phyloP scores from a whole-genome alignment of 2,113 vertebrate genomes.

The Puffinus mauretanicus region DNA sequence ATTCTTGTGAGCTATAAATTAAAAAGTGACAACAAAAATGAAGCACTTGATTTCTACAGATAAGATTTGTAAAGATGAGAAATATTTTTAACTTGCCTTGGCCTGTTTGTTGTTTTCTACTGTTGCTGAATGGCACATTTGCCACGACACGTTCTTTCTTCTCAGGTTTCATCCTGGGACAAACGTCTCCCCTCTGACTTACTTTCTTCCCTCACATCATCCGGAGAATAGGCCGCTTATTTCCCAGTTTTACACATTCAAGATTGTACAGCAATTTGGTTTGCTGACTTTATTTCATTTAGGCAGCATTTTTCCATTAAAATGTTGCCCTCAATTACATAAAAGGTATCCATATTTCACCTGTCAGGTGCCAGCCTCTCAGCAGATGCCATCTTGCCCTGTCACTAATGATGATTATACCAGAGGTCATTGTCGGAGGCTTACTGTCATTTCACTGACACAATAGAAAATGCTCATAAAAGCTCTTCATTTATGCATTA shows the following conservation, averaged over 20 bases:
- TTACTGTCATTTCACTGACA: background rate
- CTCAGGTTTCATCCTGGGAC: background rate
- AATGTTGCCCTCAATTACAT: background rate
- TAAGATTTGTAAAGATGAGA: background rate
- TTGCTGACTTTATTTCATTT: background rate
- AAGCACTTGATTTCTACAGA: background rate
- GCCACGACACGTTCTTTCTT: background rate
- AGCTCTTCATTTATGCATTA: background rate
- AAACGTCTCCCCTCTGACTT: background rate
- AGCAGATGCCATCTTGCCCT: conserved; percentile 10
- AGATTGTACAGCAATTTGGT: background rate
- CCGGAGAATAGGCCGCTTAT: background rate
- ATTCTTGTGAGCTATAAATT: background rate
- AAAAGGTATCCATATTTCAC: conserved; percentile 23
- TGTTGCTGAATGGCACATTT: background rate
- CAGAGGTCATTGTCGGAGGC: background rate
- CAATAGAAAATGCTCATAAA: background rate
- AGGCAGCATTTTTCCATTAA: background rate
- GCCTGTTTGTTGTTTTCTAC: background rate
- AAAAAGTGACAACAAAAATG: background rate
- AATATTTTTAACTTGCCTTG: background rate
- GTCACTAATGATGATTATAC: background rate
- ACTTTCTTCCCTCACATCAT: background rate
- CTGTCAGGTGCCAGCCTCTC: conserved; percentile 25
- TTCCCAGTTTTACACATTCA: background rate